These are phyloP conservation scores for Cataglyphis cursor DNA, from an alignment of 2,888 invertebrate genomes.

Conservation along the genomic window DNA sequence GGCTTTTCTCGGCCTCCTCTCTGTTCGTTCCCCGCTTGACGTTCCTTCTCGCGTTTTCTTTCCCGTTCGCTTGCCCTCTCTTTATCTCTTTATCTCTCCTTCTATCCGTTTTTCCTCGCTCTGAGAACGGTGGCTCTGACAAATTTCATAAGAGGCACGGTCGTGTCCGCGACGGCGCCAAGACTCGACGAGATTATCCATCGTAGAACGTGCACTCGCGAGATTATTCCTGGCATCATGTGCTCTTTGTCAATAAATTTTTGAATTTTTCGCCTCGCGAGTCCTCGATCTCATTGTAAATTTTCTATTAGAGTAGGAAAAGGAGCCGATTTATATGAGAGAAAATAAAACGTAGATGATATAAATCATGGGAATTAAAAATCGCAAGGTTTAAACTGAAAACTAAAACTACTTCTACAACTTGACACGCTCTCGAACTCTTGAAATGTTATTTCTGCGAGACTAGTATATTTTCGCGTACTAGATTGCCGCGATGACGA, in stretches of 20 bases:
- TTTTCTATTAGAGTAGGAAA: background rate
- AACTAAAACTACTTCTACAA: background rate
- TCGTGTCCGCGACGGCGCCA: slow-evolving; percentile 30
- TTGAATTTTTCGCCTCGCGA: background rate
- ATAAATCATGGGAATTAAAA: background rate
- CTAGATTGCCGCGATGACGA: slow-evolving; percentile 9
- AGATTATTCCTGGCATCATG: slow-evolving; percentile 44
- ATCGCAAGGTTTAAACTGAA: background rate
- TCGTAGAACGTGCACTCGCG: slow-evolving; percentile 40
- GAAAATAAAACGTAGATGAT: background rate
- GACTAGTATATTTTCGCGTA: background rate
- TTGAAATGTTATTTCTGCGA: background rate
- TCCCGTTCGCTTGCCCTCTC: background rate
- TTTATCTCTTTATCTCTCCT: background rate
- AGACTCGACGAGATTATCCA: slow-evolving; percentile 62
- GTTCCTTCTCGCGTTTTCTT: background rate
- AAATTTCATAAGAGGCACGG: slow-evolving; percentile 57
- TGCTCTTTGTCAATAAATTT: background rate
- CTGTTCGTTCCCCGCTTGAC: background rate
- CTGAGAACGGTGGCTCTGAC: slow-evolving; percentile 26
- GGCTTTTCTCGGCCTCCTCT: background rate
- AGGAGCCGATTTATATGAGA: background rate
- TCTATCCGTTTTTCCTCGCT: background rate
- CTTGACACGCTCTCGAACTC: background rate
- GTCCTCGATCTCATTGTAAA: background rate